Evolutionary conservation across 2,888 invertebrate genomes (phyloP).

Genomic region (Brachyptera risi): DNA sequence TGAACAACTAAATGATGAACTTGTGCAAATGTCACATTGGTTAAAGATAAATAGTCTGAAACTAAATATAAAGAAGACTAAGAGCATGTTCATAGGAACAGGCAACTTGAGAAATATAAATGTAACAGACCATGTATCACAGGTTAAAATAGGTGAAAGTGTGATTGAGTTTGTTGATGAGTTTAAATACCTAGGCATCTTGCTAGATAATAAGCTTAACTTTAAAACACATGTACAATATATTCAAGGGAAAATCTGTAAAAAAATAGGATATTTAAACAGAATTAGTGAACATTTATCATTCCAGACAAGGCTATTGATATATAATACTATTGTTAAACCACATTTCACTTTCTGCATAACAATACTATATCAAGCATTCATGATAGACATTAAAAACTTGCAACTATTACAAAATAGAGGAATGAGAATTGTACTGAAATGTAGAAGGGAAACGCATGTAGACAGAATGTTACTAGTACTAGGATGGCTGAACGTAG

Average conservation of each 20-base stretch:
- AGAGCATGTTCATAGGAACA: not conserved
- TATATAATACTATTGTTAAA: no score
- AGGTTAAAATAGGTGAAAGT: not conserved
- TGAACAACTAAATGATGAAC: not conserved
- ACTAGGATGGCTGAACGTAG: no score
- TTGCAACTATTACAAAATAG: not conserved
- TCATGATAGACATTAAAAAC: not conserved
- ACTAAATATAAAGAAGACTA: not conserved
- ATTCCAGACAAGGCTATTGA: not conserved
- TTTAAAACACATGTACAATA: not conserved
- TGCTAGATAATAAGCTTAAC: conserved; percentile 4
- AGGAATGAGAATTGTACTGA: not conserved
- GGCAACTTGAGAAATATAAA: not conserved
- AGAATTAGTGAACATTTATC: not conserved
- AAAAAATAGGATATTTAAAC: not conserved
- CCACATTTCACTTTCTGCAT: not conserved
- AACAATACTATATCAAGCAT: not conserved
- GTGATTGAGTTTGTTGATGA: not conserved
- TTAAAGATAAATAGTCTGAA: conserved; percentile 1
- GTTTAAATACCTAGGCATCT: conserved; percentile 2
- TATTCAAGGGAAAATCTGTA: not conserved
- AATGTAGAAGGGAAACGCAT: no score
- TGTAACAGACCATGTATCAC: not conserved
- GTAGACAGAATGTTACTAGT: no score
- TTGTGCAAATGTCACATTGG: not conserved